Evolutionary conservation across 2,888 invertebrate species (phyloP), one percentile per base, ranked within the genome.

Genomic region (Odontocolon sp.): DNA sequence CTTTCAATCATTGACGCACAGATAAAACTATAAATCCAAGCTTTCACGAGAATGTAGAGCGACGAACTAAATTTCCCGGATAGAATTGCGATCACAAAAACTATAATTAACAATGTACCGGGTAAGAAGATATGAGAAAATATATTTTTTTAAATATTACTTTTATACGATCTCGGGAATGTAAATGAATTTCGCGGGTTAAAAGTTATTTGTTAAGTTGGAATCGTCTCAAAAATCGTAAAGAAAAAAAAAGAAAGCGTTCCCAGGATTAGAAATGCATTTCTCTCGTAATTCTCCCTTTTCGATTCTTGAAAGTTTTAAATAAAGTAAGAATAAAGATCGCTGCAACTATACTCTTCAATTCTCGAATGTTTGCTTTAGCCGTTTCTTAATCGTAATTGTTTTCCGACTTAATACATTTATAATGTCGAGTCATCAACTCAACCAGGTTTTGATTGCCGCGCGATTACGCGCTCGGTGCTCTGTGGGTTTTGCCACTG

Each of bases 401-500:
- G 81, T 84, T 83, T 82, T 79, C 81, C 81, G 81, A 82, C 83
- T 85, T 86, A 85, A 86, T 85, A 85, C 83, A 86, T 86, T 86
- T 86, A 83, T 85, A 86, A 86, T 85, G 85, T 80, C 83, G 86
- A 85, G 84, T 83, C 86, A 85, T 86, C 85, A 86, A 83, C 80
- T 80, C 77, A 82, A 85, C 81, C 81, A 80, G 83, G 57, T 68
- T 79, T 80, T 81, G 85, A 86, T 87, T 84, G 83, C 80, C 61
- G 69, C 71, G 84, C 83, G 82, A 86, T 86, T 86, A 86, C 80
- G 77, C 71, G 79, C 69, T 50, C 21, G n/a, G 64, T 64, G 79
- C 77, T 59, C 77, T 82, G 83, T 82, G 81, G 82, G 83, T 86
- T 86, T 86, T 83, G 83, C 85, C 77, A 83, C 69, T 66, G 59